These are phyloP conservation scores for Fulica atra DNA, from an alignment of 2,113 vertebrate genomes.

Conservation along the genomic window DNA sequence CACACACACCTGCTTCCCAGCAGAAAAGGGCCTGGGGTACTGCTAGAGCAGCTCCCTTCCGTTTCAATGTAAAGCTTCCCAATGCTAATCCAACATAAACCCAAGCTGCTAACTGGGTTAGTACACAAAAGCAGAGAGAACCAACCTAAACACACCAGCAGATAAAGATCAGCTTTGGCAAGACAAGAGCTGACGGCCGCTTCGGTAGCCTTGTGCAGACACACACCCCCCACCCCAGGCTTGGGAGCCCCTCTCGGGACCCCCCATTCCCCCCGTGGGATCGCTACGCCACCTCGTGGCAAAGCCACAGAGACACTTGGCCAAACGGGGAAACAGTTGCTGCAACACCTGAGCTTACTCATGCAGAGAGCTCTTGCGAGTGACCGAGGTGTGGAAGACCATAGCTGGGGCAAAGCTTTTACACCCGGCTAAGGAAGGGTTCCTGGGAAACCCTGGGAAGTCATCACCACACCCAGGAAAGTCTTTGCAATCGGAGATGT, in stretches of 20 bases:
- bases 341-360: fast-evolving
- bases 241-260: too few species aligned
- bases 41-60: fast-evolving
- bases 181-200: fast-evolving
- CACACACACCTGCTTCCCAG: neutral
- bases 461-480: neutral
- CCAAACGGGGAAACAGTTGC: fast-evolving
- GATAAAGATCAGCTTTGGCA: neutral
- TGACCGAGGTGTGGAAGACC: fast-evolving
- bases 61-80: neutral
- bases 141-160: neutral
- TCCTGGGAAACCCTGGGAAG: neutral
- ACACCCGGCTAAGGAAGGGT: fast-evolving
- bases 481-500: neutral
- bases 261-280: neutral
- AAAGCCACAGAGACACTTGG: fast-evolving
- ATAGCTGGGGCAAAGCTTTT: fast-evolving
- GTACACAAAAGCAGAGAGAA: neutral
- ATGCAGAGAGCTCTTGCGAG: fast-evolving
- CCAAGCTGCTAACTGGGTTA: neutral
- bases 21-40: neutral
- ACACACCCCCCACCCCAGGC: neutral
- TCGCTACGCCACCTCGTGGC: neutral
- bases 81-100: fast-evolving
- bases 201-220: neutral